Evolutionary conservation across 2,888 invertebrate genomes (phyloP).

Genomic region (Ligdia adustata): DNA sequence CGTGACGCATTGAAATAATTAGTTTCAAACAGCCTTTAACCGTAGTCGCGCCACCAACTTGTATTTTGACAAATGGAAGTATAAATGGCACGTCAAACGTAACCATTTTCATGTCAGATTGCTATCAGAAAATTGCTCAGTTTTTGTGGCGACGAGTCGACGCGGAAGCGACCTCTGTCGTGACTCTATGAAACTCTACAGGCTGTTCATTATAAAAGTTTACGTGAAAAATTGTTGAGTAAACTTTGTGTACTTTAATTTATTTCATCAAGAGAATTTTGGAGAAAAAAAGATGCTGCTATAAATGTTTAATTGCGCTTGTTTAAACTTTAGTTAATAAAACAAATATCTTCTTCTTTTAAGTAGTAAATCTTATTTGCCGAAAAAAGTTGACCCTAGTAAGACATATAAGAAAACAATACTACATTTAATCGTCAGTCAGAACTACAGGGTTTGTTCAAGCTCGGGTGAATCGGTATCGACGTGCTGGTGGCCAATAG

Average conservation of each 20-base stretch:
- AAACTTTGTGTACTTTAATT: neutral
- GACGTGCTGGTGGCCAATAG: no score
- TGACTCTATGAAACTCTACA: constrained; percentile 56
- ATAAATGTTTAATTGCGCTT: no score
- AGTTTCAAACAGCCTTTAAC: constrained; percentile 28
- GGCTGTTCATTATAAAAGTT: neutral
- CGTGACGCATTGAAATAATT: constrained; percentile 33
- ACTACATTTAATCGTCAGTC: no score
- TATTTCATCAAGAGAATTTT: neutral
- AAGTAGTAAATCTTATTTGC: no score
- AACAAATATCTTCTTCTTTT: no score
- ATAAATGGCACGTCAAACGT: constrained; percentile 77
- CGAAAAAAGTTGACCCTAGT: no score
- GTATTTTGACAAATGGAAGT: constrained; percentile 74
- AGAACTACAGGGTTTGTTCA: no score
- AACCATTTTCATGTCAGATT: constrained; percentile 75
- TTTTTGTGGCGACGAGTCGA: constrained; percentile 65
- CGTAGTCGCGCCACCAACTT: constrained; percentile 35
- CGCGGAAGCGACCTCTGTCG: constrained; percentile 60
- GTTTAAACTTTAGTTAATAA: no score
- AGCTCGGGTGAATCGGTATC: no score
- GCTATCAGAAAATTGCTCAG: constrained; percentile 79
- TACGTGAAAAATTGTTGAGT: neutral
- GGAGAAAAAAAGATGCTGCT: no score
- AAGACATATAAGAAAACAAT: no score